phyloP scores from a whole-genome alignment of 2,797 vertebrate species.

The Pristis pectinata region DNA sequence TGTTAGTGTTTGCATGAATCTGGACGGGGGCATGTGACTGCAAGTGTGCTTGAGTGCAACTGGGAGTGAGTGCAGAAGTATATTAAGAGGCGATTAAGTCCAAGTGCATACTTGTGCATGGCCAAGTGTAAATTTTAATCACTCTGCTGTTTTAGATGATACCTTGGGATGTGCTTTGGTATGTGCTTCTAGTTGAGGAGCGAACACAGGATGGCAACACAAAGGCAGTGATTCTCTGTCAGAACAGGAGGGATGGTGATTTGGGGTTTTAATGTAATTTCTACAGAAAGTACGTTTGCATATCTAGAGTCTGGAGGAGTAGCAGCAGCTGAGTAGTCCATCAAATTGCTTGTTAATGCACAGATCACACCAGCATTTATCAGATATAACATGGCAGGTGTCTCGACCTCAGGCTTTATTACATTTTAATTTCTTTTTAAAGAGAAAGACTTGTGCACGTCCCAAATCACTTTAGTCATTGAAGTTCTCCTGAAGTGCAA shows the following conservation, averaged over 20 bases:
- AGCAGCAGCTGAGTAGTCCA: background rate
- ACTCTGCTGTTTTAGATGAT: background rate
- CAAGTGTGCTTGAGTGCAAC: too few species aligned
- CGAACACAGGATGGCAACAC: background rate
- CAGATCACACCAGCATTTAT: background rate
- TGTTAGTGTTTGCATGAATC: too few species aligned
- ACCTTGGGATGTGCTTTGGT: background rate
- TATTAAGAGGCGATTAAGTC: too few species aligned
- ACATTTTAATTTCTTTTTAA: background rate
- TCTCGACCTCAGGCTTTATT: background rate
- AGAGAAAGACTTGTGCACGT: too few species aligned
- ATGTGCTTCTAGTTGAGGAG: background rate
- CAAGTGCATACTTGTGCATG: too few species aligned
- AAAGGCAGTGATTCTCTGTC: background rate
- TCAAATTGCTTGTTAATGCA: background rate
- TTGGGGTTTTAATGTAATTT: background rate
- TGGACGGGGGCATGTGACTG: too few species aligned
- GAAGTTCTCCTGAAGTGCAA: too few species aligned
- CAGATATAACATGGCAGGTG: background rate
- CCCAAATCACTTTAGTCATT: too few species aligned
- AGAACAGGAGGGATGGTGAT: background rate
- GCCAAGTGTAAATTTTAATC: background rate
- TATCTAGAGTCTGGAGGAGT: background rate
- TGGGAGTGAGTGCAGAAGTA: too few species aligned
- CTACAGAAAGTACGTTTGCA: background rate